Evolutionary conservation across 2,888 invertebrate genomes (phyloP), one percentile per base, ranked within the genome.

Genomic region (Tenodera sinensis): DNA sequence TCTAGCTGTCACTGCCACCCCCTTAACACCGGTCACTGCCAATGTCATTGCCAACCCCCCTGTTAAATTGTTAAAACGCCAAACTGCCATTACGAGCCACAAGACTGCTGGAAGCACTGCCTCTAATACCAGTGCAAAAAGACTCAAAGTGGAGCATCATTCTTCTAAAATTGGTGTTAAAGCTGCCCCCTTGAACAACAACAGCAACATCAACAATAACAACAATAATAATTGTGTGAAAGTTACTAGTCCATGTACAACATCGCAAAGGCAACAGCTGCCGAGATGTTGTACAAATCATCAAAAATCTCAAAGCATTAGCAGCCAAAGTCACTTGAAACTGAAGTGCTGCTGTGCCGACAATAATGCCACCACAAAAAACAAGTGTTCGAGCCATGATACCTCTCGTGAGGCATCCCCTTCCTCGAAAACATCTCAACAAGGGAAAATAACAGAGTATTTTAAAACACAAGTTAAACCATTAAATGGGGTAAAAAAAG

Each of bases 381-480:
- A 90, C 90, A 91, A 90, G 90, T 90, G 88, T 84, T 84, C 84
- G 30, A 81, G 81, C 81, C n/a, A 20, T 34, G 84, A 81, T 27
- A 28, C 42, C 25, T 28, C 15, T 34, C 71, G 34, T 3, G 90
- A 89, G n/a, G 87, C 88, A 28, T 81, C 86, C 9, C 81, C 83
- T 25, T 28, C 28, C n/a, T n/a, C 82, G 34, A 88, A 88, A 83
- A 25, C 71, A 89, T 81, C 28, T 14, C 89, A 85, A 90, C 97
- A 97, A 93, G 97, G 97, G 87, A 97, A 97, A 93, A 97, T 97
- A 92, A 97, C 97, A 42, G 97, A 97, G 92, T 97, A 96, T 93
- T 97, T 97, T 93, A 97, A 96, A 93, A 96, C 97, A 91, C 97
- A 97, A 93, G 96, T 97, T 94, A 97, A 97, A 93, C 95, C 96